Conservation (phyloP, 2,888 invertebrate genomes). For the Drosophila seclusa region DNA sequence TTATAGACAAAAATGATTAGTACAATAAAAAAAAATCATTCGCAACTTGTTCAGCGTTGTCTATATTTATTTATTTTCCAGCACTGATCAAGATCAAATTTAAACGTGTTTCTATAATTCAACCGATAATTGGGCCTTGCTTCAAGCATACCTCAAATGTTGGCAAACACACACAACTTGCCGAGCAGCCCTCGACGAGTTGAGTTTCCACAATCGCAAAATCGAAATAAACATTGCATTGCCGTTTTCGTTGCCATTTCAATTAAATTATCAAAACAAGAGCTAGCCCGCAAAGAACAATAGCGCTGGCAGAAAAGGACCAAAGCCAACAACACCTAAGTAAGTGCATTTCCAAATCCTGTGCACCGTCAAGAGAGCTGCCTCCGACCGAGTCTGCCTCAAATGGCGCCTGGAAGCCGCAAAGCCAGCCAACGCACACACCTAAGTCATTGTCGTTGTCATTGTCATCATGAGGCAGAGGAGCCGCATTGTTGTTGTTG, state of each 20-base stretch:
- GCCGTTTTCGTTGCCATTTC: constrained; percentile 68
- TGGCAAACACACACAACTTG: background rate
- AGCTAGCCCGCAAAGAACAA: constrained; percentile 65
- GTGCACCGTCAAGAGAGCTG: constrained; percentile 9
- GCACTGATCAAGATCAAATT: background rate
- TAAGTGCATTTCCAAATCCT: constrained; percentile 64
- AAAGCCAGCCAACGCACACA: constrained; percentile 53
- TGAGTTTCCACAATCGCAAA: constrained; percentile 33
- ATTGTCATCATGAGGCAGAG: constrained; percentile 11
- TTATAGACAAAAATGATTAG: background rate
- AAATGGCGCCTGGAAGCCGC: constrained; percentile 40
- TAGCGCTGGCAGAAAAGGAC: constrained; percentile 28
- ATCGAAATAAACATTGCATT: constrained; percentile 58
- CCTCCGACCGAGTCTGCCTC: constrained; percentile 3
- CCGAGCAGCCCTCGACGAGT: constrained; percentile 22
- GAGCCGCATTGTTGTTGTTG: constrained; percentile 42
- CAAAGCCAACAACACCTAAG: constrained; percentile 62
- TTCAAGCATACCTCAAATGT: background rate
- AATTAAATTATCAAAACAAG: constrained; percentile 79
- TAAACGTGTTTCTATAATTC: background rate
- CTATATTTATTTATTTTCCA: background rate
- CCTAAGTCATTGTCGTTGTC: constrained; percentile 64
- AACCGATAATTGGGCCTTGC: no score
- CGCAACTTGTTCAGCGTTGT: background rate
- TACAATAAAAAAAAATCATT: background rate